Base-by-base conservation (phyloP, 35 echinoderm and acorn worm genomes). In the Chiridota heheva region DNA sequence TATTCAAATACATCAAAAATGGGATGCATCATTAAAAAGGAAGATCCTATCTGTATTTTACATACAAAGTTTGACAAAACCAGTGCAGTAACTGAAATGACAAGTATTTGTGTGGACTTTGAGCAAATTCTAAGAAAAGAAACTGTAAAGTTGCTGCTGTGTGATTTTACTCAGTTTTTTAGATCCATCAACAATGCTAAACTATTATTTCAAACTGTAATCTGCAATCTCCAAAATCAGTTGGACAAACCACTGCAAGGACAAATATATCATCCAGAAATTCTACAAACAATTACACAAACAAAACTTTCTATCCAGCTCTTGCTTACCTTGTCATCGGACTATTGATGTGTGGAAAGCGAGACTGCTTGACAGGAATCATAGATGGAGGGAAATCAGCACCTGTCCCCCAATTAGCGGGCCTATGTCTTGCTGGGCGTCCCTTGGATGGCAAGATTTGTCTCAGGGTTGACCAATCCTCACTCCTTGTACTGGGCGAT, bases 271-370 rank as follows among this genome's bases (percentile, higher is more conserved):
- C 8, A 51, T 12, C 10, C n/a, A n/a, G n/a, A 20, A 69, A 32
- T 26, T 0, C 8, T 37, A 32, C 6, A 51, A 24, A n/a, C 18
- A 26, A 42, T 44, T 15, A 53, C 2, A 18, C 24, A 24, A 73
- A 44, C 5, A 15, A 42, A 18, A 13, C 70, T 25, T 44, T 18
- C 40, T 18, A 37, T 2, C 4, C 24, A 7, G 53, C 40, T 44
- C 15, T 37, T 63, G 26, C 62, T 72, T 74, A 98, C 95, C 89
- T 98, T 58, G 95, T 98, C 95, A 98, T 98, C 57, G 95, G 95
- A 60, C 95, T 98, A 68, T 98, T 98, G 30, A 91, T 79, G 44
- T 98, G 95, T 3, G 95, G 95, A 56, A 91, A 92, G 58, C 95
- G 70, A 33, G 76, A 81, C 63, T 98, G 87, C 67, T 84, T 91